phyloP scores from a whole-genome alignment of 2,888 invertebrate genomes.

The Synergus japonicus region DNA sequence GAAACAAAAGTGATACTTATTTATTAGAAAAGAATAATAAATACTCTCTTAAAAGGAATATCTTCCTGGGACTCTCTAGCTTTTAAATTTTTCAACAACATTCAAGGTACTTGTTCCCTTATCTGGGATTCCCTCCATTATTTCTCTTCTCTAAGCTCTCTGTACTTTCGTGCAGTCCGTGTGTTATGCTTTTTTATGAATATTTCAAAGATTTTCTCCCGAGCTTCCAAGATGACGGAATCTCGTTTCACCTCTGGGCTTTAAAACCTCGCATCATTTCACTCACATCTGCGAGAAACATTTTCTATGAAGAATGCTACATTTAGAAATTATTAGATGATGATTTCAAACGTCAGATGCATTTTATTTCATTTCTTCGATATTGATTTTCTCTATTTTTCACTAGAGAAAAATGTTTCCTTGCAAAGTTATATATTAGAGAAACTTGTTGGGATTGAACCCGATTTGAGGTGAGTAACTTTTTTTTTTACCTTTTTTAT shows the following conservation, averaged over 20 bases:
- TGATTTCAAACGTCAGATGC: too few species aligned
- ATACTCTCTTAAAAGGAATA: background rate
- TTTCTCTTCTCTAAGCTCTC: slow-evolving; percentile 1
- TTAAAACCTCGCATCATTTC: slow-evolving; percentile 10
- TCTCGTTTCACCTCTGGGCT: background rate
- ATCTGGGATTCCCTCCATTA: background rate
- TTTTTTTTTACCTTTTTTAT: background rate
- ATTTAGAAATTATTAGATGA: too few species aligned
- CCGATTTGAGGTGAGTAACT: background rate
- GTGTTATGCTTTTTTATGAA: slow-evolving; percentile 22
- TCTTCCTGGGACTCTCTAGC: background rate
- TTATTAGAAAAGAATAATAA: background rate
- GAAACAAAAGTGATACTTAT: background rate
- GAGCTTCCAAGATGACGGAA: background rate
- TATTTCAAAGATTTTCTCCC: slow-evolving; percentile 16
- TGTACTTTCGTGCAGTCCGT: background rate
- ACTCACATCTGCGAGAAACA: background rate
- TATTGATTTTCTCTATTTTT: background rate
- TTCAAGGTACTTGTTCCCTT: background rate
- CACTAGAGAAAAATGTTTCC: background rate
- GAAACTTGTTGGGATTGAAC: background rate
- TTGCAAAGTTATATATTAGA: background rate
- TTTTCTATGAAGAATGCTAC: background rate
- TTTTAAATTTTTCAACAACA: slow-evolving; percentile 9
- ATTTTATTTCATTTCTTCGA: too few species aligned